A percentile compares a stretch with the other conserved stretches of the same genome.
Evolutionary conservation across 2,797 vertebrate species (phyloP).

Genomic region (Danio choprae): DNA sequence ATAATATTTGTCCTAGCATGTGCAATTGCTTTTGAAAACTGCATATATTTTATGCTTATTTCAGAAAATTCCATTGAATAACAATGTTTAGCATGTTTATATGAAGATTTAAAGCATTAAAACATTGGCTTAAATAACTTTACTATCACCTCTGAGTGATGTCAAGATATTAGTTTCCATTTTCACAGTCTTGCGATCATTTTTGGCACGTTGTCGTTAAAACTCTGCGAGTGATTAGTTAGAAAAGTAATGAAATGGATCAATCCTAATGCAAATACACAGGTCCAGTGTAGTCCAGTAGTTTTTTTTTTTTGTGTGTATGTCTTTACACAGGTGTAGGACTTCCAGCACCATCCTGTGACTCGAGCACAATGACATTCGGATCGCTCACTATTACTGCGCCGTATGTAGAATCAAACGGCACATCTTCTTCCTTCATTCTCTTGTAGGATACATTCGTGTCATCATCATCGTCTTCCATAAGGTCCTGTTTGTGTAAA

Average conservation of each 20-base stretch:
- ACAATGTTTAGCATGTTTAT: conserved; percentile 3
- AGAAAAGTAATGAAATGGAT: conserved; percentile 38
- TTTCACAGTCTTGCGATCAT: conserved; percentile 17
- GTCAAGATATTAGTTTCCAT: conserved; percentile 9
- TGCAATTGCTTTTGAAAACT: background rate
- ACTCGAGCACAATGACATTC: conserved; percentile 79
- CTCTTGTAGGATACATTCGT: conserved; percentile 90
- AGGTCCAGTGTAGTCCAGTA: conserved; percentile 11
- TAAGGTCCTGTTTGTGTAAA: conserved; percentile 83
- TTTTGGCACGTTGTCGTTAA: conserved; percentile 26
- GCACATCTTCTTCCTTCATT: conserved; percentile 88
- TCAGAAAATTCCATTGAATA: background rate
- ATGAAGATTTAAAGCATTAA: background rate
- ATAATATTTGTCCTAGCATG: background rate
- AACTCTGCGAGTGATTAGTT: conserved; percentile 15
- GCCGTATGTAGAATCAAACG: conserved; percentile 86
- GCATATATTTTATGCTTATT: background rate
- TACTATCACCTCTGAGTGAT: conserved; percentile 1
- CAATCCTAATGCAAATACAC: conserved; percentile 36
- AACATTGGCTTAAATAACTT: background rate
- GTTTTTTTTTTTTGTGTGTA: too few species aligned
- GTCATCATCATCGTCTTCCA: conserved; percentile 78
- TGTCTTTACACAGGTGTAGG: conserved; percentile 73
- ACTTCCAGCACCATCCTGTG: conserved; percentile 69
- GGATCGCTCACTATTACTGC: conserved; percentile 83